phyloP scores from a whole-genome alignment of 1,140 invertebrate species.

The Stegodyphus dumicola region DNA sequence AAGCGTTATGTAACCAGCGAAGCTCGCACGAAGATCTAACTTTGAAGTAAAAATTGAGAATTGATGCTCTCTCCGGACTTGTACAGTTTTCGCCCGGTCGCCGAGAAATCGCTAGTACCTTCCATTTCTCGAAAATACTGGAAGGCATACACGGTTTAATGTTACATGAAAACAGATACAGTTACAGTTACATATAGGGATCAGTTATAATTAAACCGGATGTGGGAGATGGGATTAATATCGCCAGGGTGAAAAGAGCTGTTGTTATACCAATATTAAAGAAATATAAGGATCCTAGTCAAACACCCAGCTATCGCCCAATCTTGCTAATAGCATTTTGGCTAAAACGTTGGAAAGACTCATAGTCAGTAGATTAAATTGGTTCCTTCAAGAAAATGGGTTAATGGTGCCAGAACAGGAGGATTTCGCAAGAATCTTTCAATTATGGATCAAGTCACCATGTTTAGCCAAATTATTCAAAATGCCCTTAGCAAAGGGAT shows the following conservation, averaged over 20 bases:
- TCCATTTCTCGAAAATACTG: too few species aligned
- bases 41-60: too few species aligned
- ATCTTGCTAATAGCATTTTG: background rate
- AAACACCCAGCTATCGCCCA: background rate
- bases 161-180: too few species aligned
- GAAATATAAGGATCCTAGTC: conserved; percentile 7
- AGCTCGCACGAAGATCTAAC: too few species aligned
- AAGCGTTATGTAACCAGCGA: too few species aligned
- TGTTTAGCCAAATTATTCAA: conserved; percentile 21
- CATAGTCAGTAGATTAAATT: background rate
- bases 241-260: background rate
- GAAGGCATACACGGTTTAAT: too few species aligned
- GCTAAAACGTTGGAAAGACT: conserved; percentile 31
- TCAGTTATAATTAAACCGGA: background rate
- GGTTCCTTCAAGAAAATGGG: background rate
- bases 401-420: background rate
- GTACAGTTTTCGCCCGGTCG: too few species aligned
- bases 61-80: too few species aligned
- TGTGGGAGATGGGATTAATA: background rate
- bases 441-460: background rate
- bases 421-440: conserved; percentile 7
- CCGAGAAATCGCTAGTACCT: too few species aligned
- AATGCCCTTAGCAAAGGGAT: background rate
- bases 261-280: conserved; percentile 5
- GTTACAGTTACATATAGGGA: too few species aligned